Percentiles rank a stretch among this genome's conserved stretches.
Conservation (phyloP, 2,888 invertebrate species). For the Clepsis dumicolana region DNA sequence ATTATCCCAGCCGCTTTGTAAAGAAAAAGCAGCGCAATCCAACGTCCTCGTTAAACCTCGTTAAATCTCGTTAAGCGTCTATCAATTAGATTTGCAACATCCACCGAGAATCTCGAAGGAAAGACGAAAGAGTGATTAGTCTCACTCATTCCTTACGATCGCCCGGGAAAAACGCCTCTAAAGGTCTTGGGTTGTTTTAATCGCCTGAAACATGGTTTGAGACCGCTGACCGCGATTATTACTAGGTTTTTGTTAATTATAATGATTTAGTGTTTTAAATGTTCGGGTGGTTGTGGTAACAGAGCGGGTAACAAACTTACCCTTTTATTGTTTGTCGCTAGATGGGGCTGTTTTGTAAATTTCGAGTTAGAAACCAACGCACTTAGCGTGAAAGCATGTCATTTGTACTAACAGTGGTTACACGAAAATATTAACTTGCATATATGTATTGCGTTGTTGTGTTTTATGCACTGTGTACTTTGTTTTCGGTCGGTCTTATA, state of each 20-base stretch:
- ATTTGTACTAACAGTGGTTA: no score
- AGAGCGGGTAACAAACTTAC: no score
- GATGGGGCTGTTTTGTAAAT: no score
- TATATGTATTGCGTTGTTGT: no score
- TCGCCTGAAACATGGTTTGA: conserved; percentile 14
- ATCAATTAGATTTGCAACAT: conserved; percentile 39
- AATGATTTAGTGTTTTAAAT: not conserved
- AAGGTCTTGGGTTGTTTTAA: conserved; percentile 30
- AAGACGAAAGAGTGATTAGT: conserved; percentile 39
- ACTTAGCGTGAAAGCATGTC: no score
- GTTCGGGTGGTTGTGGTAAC: no score
- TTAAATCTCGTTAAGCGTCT: conserved; percentile 28
- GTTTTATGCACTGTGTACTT: no score
- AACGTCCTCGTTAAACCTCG: conserved; percentile 27
- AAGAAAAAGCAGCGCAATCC: conserved; percentile 9
- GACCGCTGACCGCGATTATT: not conserved
- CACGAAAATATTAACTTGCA: no score
- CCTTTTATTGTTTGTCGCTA: no score
- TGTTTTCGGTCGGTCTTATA: no score
- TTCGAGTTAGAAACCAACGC: no score
- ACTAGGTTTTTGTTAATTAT: conserved; percentile 28
- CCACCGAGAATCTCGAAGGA: conserved; percentile 29
- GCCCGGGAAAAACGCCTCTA: conserved; percentile 20
- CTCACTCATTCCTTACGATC: conserved; percentile 27
- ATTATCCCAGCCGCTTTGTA: not conserved